phyloP scores from a whole-genome alignment of 2,888 invertebrate species.

The Hesperia comma region DNA sequence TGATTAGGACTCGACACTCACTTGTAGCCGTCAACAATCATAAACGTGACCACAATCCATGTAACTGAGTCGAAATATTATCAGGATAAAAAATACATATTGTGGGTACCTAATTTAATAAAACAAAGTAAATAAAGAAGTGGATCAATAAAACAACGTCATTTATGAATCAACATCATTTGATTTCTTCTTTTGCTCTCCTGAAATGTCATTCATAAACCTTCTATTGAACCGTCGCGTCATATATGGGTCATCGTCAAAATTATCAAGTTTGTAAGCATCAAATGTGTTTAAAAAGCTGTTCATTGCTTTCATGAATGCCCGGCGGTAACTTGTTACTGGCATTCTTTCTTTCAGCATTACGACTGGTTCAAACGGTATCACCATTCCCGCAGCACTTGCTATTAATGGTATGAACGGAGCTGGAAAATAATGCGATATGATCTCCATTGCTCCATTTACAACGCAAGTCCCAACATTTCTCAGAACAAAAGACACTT shows the following conservation, averaged over 20 bases:
- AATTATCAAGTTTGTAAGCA: constrained; percentile 60
- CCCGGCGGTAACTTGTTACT: constrained; percentile 71
- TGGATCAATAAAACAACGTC: neutral
- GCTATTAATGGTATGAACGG: constrained; percentile 73
- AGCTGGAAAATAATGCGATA: constrained; percentile 68
- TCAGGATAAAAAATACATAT: too few relatives aligned
- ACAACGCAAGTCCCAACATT: constrained; percentile 73
- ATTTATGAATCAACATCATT: constrained; percentile 3
- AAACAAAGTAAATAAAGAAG: neutral
- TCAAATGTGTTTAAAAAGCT: constrained; percentile 70
- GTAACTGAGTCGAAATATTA: too few relatives aligned
- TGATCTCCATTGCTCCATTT: constrained; percentile 72
- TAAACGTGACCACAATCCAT: too few relatives aligned
- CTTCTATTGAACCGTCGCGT: constrained; percentile 69
- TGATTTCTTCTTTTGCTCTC: constrained; percentile 39
- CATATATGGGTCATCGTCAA: constrained; percentile 72
- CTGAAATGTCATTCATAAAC: constrained; percentile 53
- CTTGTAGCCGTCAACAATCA: too few relatives aligned
- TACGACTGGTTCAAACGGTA: constrained; percentile 75
- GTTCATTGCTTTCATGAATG: constrained; percentile 65
- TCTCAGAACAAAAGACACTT: constrained; percentile 60
- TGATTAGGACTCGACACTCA: too few relatives aligned
- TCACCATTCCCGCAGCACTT: constrained; percentile 69
- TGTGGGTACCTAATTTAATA: too few relatives aligned
- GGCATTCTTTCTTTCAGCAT: constrained; percentile 69